phyloP scores from a whole-genome alignment of 2,888 invertebrate species.

The Trissolcus japonicus region DNA sequence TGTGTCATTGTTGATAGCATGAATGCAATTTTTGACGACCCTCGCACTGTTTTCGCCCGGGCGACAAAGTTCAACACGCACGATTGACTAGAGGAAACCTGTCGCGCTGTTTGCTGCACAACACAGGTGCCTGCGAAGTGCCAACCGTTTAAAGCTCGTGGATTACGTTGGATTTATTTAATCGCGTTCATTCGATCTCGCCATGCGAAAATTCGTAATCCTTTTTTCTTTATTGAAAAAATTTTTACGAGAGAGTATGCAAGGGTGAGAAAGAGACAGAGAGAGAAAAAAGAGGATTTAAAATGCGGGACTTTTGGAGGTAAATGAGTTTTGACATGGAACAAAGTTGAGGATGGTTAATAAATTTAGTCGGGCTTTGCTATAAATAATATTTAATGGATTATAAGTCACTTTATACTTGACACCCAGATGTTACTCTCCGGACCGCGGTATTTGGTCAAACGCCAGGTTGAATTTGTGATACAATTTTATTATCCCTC shows the following conservation, averaged over 20 bases:
- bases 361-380: no score
- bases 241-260: no score
- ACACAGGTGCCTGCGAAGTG: constrained; percentile 16
- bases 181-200: no score
- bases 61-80: constrained; percentile 13
- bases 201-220: no score
- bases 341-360: no score
- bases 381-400: no score
- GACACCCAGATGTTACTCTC: neutral
- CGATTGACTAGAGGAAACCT: constrained; percentile 22
- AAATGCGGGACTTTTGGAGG: no score
- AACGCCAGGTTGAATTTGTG: constrained; percentile 15
- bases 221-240: no score
- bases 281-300: no score
- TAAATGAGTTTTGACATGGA: no score
- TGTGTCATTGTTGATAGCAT: constrained; percentile 4
- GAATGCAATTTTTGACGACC: constrained; percentile 29
- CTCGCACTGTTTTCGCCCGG: constrained; percentile 1
- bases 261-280: no score
- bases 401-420: no score
- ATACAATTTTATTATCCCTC: constrained; percentile 15
- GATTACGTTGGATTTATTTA: constrained; percentile 1
- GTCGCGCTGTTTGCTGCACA: constrained; percentile 4
- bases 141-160: constrained; percentile 7
- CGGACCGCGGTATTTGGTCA: constrained; percentile 9